Percentiles rank a stretch among this genome's conserved stretches.
phyloP scores from a whole-genome alignment of 2,113 vertebrate genomes.

The Oncorhynchus keta region DNA sequence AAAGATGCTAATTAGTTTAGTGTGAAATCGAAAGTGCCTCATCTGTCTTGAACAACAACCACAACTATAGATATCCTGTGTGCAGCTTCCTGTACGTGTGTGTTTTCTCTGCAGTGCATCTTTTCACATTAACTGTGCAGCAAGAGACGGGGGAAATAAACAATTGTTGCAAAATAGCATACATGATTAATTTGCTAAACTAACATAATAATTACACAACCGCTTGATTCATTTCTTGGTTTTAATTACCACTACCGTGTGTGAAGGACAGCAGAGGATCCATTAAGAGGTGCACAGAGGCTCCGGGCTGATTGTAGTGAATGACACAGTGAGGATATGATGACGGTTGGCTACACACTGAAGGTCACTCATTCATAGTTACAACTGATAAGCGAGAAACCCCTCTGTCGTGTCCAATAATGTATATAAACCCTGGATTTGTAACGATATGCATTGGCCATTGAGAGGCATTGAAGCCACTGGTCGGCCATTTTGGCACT shows the following conservation, averaged over 20 bases:
- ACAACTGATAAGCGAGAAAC: background rate
- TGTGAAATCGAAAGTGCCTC: slow-evolving; percentile 35
- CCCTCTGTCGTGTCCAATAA: background rate
- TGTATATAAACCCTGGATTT: too few relatives aligned
- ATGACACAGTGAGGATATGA: background rate
- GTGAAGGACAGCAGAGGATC: too few relatives aligned
- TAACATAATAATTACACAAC: too few relatives aligned
- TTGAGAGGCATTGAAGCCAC: too few relatives aligned
- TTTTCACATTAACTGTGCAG: background rate
- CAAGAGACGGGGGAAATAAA: background rate
- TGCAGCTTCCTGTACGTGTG: slow-evolving; percentile 65
- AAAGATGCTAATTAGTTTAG: slow-evolving; percentile 49
- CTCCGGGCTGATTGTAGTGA: too few relatives aligned
- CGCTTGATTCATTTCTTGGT: too few relatives aligned
- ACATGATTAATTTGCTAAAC: too few relatives aligned
- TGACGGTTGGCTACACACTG: background rate
- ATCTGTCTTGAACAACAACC: slow-evolving; percentile 57
- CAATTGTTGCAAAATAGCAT: background rate
- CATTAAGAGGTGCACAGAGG: too few relatives aligned
- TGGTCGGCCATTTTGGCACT: too few relatives aligned
- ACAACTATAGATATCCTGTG: slow-evolving; percentile 73
- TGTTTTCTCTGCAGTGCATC: background rate
- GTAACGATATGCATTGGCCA: too few relatives aligned
- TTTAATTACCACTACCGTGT: too few relatives aligned
- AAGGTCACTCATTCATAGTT: background rate